Evolutionary conservation across 2,113 vertebrate genomes (phyloP), one percentile per base, ranked within the genome.

Genomic region (Tyrannus savana): DNA sequence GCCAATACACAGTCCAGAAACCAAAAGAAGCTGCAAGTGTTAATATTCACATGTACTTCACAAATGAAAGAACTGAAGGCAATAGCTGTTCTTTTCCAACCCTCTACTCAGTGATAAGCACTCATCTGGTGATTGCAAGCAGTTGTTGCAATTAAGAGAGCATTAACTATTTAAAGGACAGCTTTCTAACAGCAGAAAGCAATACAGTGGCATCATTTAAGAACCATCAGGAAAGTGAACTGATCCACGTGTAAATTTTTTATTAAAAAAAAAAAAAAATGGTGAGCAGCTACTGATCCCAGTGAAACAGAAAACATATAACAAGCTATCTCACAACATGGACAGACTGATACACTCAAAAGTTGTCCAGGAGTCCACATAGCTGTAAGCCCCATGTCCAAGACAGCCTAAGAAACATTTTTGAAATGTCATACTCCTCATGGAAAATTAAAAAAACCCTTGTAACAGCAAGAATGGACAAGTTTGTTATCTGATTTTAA

Each of bases 131-230:
- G 41, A 91, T 46, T 50, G 50, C 33, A 60, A 69, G 41, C 44
- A 75, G 58, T 23, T 18, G 16, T 1, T 53, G 58, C 49, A 90
- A 76, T 84, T 87, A 93, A 79, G 62, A n/a, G 23, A 84, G 25
- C 75, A 87, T 82, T 91, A 94, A 87, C 74, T 89, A 89, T 85
- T 82, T 89, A 95, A 92, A 73, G 74, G 31, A 73, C 49, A 79
- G 58, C 60, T 69, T 82, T 79, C 71, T 79, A 87, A 78, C 14
- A 44, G 82, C 46, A 83, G 83, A 93, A 93, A 66, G 46, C 62
- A 85, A 86, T 83, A 85, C 63, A 73, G 50, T 30, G 23, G 25
- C 83, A 88, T 77, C 46, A 50, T n/a, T 80, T 80, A 62, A 53
- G 67, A 90, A 35, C n/a, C 37, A 94, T 2, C 28, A 74, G 58